phyloP scores from a whole-genome alignment of 2,888 invertebrate genomes.

The Dasypogon diadema region DNA sequence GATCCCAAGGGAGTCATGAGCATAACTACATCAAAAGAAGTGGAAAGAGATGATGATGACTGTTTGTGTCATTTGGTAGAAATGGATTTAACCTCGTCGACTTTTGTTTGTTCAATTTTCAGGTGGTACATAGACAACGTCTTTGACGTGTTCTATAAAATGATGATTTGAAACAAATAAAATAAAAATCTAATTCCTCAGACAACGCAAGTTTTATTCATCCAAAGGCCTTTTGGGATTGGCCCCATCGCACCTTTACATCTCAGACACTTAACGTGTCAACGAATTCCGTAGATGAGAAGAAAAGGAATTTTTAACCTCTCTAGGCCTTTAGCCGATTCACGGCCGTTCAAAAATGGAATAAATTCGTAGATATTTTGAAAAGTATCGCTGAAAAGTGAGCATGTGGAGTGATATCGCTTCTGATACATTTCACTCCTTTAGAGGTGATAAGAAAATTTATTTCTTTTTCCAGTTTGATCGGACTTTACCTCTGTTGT shows the following conservation, averaged over 20 bases:
- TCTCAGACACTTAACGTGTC: constrained; percentile 28
- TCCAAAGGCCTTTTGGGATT: neutral
- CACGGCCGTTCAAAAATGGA: neutral
- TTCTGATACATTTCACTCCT: constrained; percentile 1
- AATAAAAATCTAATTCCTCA: constrained; percentile 39
- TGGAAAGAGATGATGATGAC: constrained; percentile 38
- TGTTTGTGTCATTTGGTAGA: constrained; percentile 37
- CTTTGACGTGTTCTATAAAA: constrained; percentile 8
- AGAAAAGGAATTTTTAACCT: neutral
- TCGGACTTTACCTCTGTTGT: constrained; percentile 23
- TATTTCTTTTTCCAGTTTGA: constrained; percentile 1
- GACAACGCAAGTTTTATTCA: constrained; percentile 31
- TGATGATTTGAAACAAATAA: constrained; percentile 42
- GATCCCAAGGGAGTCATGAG: constrained; percentile 32
- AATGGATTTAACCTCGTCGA: constrained; percentile 11
- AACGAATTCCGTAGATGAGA: constrained; percentile 9
- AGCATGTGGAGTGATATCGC: neutral
- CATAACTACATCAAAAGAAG: constrained; percentile 42
- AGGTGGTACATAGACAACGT: too few species aligned
- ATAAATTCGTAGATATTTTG: neutral
- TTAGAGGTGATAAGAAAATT: constrained; percentile 19
- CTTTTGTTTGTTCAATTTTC: neutral
- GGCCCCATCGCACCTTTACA: neutral
- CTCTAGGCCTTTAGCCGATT: neutral
- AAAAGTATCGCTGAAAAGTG: neutral